phyloP scores from a whole-genome alignment of 1,140 invertebrate species.

The Drosophila miranda region DNA sequence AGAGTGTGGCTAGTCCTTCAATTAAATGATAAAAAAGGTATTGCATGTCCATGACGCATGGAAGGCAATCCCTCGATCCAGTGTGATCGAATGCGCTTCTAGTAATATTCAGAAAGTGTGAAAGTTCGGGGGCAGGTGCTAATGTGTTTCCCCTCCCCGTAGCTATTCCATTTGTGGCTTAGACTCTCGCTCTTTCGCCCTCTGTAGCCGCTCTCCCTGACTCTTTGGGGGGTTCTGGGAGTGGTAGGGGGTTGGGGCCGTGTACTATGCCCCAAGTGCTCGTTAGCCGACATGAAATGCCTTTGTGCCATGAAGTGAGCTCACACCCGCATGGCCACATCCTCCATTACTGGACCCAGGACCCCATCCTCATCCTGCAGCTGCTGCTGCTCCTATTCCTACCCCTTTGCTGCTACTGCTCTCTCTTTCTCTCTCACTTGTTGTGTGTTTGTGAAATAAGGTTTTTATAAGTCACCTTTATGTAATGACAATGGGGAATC shows the following conservation, averaged over 20 bases:
- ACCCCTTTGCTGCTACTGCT: not conserved
- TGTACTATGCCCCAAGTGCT: conserved; percentile 62
- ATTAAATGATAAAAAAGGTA: too few species aligned
- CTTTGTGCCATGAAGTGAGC: conserved; percentile 67
- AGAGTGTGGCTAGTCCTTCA: too few species aligned
- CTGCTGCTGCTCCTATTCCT: not conserved
- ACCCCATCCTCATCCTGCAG: not conserved
- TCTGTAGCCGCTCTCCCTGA: not conserved
- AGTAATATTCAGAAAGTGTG: too few species aligned
- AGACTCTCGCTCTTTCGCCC: too few species aligned
- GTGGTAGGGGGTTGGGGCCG: conserved; percentile 1
- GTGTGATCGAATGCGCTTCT: conserved; percentile 8
- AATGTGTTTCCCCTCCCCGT: too few species aligned
- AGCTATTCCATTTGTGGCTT: too few species aligned
- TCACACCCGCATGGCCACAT: conserved; percentile 50
- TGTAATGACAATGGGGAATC: conserved; percentile 79
- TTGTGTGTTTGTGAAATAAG: conserved; percentile 68
- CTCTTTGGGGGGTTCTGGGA: conserved; percentile 1
- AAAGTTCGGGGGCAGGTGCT: too few species aligned
- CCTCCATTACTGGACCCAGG: conserved; percentile 1
- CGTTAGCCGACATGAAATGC: conserved; percentile 74
- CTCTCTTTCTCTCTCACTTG: not conserved
- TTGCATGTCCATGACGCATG: too few species aligned
- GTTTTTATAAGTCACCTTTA: conserved; percentile 80
- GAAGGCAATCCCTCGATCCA: too few species aligned